Evolutionary conservation across 2,797 vertebrate genomes (phyloP), one percentile per base, ranked within the genome.

Genomic region (Chaetophractus vellerosus): DNA sequence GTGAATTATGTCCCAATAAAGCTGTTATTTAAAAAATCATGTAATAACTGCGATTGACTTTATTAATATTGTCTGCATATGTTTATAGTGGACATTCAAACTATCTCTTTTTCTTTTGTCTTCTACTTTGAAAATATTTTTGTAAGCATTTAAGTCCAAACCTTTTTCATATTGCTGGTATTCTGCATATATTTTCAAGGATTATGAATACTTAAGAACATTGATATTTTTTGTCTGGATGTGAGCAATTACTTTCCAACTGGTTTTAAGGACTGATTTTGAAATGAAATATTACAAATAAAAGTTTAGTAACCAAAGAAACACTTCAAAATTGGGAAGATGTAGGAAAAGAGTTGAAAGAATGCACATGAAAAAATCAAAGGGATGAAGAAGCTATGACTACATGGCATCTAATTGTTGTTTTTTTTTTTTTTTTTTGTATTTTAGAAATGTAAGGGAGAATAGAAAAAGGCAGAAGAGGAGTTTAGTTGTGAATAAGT

Each of bases 41-140:
- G 9, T 38, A 6, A 24, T 41, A 71, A 45, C 50, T 12, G 26
- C 57, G 11, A 50, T 41, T 80, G 7, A 59, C 9, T 28, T 55
- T 76, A 88, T 76, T 63, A 63, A 41, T 69, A 71, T 45, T 11
- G 52, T 31, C 33, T 23, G 23, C 66, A 33, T 6, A 18, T 41
- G 24, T 63, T 63, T 64, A 64, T 16, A 72, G 5, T 52, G 16
- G 55, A 31, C 38, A 5, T 14, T 9, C 6, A 76, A 87, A 78
- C 4, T 63, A 9, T 26, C 38, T n/a, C 59, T 71, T 45, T 52
- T 14, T 36, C 55, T 7, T 23, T 88, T 82, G 66, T 84, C 24
- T 57, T 66, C 26, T 83, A 4, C 21, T 64, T 81, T 94, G 68
- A 61, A 63, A 19, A 63, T 64, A 55, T 41, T 84, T 85, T 83